These are phyloP conservation scores for Catharus ustulatus DNA, from an alignment of 2,797 vertebrate species.

Conservation along the genomic window DNA sequence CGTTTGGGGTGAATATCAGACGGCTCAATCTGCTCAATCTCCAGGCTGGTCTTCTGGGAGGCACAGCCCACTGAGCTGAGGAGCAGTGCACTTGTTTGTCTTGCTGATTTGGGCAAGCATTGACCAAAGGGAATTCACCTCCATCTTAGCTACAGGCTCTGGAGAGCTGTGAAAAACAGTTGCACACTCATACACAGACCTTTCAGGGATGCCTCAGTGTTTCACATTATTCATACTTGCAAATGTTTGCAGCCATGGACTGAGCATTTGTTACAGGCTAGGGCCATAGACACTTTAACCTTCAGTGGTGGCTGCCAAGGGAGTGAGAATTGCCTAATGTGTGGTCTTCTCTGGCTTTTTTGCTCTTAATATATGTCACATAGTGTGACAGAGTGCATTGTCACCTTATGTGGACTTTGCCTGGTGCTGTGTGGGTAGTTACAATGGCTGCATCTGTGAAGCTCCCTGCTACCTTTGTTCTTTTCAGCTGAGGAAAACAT, in stretches of 20 bases:
- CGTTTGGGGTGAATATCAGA: constrained; percentile 56
- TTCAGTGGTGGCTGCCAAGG: neutral
- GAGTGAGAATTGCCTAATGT: neutral
- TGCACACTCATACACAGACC: neutral
- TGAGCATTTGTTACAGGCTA: neutral
- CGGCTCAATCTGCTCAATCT: constrained; percentile 57
- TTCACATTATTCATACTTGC: neutral
- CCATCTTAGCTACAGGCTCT: neutral
- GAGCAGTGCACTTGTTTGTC: neutral
- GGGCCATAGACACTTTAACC: neutral
- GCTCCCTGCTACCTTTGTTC: neutral
- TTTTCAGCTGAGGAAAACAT: neutral
- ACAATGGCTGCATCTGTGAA: neutral
- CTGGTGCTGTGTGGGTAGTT: neutral
- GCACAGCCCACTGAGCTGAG: neutral
- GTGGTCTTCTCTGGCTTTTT: neutral
- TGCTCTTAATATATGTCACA: neutral
- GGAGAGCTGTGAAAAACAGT: neutral
- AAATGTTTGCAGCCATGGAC: neutral
- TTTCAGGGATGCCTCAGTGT: neutral
- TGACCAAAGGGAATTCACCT: neutral
- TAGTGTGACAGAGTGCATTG: neutral
- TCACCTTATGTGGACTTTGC: neutral
- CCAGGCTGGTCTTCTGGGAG: neutral
- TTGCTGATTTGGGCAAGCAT: neutral